A percentile compares a stretch with the other conserved stretches of the same genome.
phyloP scores from a whole-genome alignment of 2,888 invertebrate species.

The Pyrgus malvae region DNA sequence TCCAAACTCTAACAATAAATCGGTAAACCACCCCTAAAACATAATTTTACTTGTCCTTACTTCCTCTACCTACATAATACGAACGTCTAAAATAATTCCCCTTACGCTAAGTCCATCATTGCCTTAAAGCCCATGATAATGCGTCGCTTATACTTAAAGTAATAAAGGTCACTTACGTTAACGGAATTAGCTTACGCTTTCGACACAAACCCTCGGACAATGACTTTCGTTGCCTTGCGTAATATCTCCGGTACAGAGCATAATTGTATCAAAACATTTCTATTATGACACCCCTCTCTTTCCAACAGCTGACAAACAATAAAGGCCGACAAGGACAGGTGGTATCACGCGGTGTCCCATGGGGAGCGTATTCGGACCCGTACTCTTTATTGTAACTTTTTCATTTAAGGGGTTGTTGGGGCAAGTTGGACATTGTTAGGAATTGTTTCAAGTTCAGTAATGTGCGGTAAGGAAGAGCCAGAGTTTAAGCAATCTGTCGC shows the following conservation, averaged over 20 bases:
- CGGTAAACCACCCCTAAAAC: too few species aligned
- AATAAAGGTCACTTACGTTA: not conserved
- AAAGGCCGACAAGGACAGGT: not conserved
- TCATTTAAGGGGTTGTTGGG: constrained; percentile 5
- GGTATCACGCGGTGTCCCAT: not conserved
- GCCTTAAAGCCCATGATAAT: too few species aligned
- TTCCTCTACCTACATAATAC: too few species aligned
- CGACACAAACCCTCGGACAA: not conserved
- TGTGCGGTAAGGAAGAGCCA: constrained; percentile 3
- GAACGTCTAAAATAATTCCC: too few species aligned
- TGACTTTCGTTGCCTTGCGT: constrained; percentile 6
- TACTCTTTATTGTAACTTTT: constrained; percentile 14
- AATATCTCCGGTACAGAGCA: not conserved
- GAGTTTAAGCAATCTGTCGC: not conserved
- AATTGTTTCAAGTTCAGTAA: constrained; percentile 11
- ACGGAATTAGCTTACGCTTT: constrained; percentile 2
- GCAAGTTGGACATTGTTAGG: not conserved
- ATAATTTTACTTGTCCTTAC: too few species aligned
- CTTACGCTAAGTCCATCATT: too few species aligned
- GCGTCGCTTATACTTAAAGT: not conserved
- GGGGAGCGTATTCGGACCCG: constrained; percentile 1
- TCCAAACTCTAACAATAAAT: too few species aligned
- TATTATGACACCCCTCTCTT: constrained; percentile 6
- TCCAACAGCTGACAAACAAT: not conserved
- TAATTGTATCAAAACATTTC: constrained; percentile 16